A percentile compares a stretch with the other conserved stretches of the same genome.
Evolutionary conservation across 1,140 invertebrate genomes (phyloP).

Genomic region (Antheraea pernyi): DNA sequence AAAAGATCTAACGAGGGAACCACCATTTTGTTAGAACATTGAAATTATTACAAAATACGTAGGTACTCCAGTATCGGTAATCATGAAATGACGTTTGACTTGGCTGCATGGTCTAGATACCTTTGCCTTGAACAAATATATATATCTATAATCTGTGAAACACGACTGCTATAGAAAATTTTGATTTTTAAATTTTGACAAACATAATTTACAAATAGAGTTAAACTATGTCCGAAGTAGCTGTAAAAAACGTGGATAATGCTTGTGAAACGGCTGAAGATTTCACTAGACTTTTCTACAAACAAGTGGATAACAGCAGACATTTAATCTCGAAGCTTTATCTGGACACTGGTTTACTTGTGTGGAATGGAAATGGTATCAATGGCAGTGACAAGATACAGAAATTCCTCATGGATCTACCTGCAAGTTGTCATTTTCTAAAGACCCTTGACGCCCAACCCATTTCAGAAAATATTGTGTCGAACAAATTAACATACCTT

Average conservation of each 20-base stretch:
- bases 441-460: conserved; percentile 89
- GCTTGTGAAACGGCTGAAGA: conserved; percentile 88
- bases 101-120: too few relatives aligned
- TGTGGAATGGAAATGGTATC: conserved; percentile 92
- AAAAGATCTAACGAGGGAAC: too few relatives aligned
- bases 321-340: conserved; percentile 90
- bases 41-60: too few relatives aligned
- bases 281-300: conserved; percentile 91
- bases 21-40: too few relatives aligned
- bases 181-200: too few relatives aligned
- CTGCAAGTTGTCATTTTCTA: conserved; percentile 84
- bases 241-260: conserved; percentile 83
- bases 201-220: not conserved
- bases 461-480: conserved; percentile 84
- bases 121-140: too few relatives aligned
- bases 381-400: conserved; percentile 87
- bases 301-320: conserved; percentile 88
- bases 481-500: conserved; percentile 85
- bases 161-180: too few relatives aligned
- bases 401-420: conserved; percentile 88
- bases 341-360: conserved; percentile 86
- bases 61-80: too few relatives aligned
- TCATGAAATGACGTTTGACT: too few relatives aligned
- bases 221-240: conserved; percentile 47
- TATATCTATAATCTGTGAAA: too few relatives aligned